phyloP scores from a whole-genome alignment of 2,888 invertebrate species.

The Limnephilus auricula region DNA sequence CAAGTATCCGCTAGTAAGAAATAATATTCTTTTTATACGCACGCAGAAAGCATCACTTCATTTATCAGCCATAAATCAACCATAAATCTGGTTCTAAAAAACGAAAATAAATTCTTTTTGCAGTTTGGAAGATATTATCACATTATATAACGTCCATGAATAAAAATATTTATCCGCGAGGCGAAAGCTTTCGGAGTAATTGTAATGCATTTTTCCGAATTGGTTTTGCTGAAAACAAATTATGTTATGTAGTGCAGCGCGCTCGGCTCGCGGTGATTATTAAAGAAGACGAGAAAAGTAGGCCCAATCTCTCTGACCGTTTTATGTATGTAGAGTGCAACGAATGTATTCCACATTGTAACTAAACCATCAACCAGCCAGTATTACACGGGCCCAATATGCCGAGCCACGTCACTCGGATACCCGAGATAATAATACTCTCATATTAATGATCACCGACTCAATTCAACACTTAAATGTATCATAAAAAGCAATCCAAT shows the following conservation, averaged over 20 bases:
- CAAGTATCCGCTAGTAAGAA: too few species aligned
- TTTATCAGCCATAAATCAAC: too few species aligned
- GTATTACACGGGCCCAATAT: neutral
- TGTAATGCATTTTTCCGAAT: neutral
- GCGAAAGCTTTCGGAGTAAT: neutral
- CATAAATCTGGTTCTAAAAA: too few species aligned
- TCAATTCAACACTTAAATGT: neutral
- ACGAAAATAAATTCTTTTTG: too few species aligned
- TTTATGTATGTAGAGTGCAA: conserved; percentile 60
- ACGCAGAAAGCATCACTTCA: too few species aligned
- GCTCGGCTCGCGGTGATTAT: conserved; percentile 28
- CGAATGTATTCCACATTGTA: conserved; percentile 56
- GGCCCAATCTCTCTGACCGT: conserved; percentile 53
- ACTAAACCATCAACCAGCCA: neutral
- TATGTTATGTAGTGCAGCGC: conserved; percentile 9
- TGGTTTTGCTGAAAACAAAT: neutral
- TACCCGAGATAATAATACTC: neutral
- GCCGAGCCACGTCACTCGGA: neutral
- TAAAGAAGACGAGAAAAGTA: conserved; percentile 49
- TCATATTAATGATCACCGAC: neutral
- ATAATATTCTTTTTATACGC: too few species aligned
- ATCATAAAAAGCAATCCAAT: neutral
- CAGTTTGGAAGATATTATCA: neutral
- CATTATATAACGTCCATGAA: neutral
- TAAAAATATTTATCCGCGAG: neutral